Evolutionary conservation across 2,888 invertebrate genomes (phyloP).

Genomic region (Amphiduros pacificus): DNA sequence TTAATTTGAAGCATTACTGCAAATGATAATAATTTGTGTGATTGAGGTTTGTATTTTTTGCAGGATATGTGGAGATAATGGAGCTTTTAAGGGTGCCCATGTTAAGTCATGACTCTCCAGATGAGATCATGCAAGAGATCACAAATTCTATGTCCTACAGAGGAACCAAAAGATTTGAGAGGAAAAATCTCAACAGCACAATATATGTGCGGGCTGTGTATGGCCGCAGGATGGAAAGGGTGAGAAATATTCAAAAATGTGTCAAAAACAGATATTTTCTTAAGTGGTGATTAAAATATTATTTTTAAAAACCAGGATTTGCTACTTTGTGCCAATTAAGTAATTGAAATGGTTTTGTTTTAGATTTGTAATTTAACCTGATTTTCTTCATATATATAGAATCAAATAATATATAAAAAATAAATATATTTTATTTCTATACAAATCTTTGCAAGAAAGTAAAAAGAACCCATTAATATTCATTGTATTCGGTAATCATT

Average conservation of each 20-base stretch:
- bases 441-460: no score
- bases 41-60: constrained; percentile 12
- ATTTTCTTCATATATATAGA: no score
- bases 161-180: constrained; percentile 42
- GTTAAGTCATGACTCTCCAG: constrained; percentile 36
- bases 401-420: no score
- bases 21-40: background rate
- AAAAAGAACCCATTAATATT: no score
- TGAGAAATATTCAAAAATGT: no score
- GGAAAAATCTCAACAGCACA: constrained; percentile 31
- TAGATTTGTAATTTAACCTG: no score
- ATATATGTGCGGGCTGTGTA: constrained; percentile 42
- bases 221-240: constrained; percentile 45
- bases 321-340: no score
- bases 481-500: constrained; percentile 28
- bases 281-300: no score
- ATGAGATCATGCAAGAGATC: constrained; percentile 39
- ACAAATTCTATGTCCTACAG: constrained; percentile 37
- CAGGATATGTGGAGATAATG: constrained; percentile 46
- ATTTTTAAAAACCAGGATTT: no score
- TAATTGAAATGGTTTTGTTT: no score
- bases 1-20: background rate
- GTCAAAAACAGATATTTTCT: no score
- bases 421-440: no score
- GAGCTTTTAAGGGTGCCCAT: constrained; percentile 37